Base-by-base conservation (phyloP, 1,140 invertebrate genomes). In the Tetraneura akinire region DNA sequence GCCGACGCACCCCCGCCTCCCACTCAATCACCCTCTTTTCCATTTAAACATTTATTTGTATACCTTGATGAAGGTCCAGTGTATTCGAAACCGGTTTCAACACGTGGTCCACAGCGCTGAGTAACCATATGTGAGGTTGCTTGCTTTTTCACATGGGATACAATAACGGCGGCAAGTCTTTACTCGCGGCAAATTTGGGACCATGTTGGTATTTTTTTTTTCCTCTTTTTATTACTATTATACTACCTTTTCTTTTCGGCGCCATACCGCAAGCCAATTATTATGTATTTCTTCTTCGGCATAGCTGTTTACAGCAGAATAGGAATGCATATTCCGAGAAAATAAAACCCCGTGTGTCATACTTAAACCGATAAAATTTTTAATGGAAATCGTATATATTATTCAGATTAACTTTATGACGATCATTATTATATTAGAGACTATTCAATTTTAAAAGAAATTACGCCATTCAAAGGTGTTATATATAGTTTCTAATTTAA, bases 71-170 rank as follows among this genome's bases (percentile, higher is more conserved):
- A 26, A 71, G 68, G 68, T 71, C 45, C 68, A 49, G 49, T 10
- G 23, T 14, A n/a, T 68, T 23, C 14, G 13, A 76, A 76, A 76
- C 73, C 73, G 49, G 73, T 76, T 57, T 18, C 32, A 57, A 57
- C 71, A 74, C 71, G 71, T 74, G 71, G 71, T 74, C 29, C 47
- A 49, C 51, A n/a, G n/a, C n/a, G 32, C n/a, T 16, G n/a, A 21
- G 32, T 64, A 37, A 68, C 29, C 32, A 57, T 29, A 66, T 68
- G 18, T 42, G 71, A 21, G 49, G 29, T 55, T 21, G 21, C 73
- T n/a, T n/a, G n/a, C 53, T 76, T 76, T 76, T 55, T 51, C 49
- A n/a, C n/a, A 55, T 29, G 53, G 32, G 53, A 55, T 57, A 47
- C 42, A 37, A 16, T 10, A 47, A 21, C 37, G 6, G 42, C 37